These are phyloP conservation scores for Drosophila phalerata DNA, from an alignment of 2,888 invertebrate genomes.

Conservation along the genomic window DNA sequence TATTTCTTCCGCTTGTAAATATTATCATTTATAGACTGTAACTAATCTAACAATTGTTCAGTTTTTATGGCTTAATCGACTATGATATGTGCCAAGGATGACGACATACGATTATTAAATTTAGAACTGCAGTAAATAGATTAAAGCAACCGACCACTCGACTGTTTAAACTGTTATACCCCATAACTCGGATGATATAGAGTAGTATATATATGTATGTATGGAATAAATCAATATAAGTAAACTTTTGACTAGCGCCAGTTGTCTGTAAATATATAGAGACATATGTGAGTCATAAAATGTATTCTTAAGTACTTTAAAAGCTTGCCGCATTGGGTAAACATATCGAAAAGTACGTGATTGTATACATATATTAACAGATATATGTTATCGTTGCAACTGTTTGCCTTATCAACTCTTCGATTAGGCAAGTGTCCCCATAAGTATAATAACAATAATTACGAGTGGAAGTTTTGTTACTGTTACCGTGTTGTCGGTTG, in stretches of 20 bases:
- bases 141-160: constrained; percentile 13
- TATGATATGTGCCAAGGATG: constrained; percentile 25
- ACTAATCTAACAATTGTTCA: constrained; percentile 6
- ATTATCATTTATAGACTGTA: neutral
- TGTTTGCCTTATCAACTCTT: constrained; percentile 53
- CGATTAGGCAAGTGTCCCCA: constrained; percentile 54
- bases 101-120: constrained; percentile 5
- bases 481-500: constrained; percentile 41
- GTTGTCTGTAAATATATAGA: constrained; percentile 27
- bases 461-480: constrained; percentile 24
- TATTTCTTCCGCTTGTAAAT: constrained; percentile 2
- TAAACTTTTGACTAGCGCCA: constrained; percentile 21
- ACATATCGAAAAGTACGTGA: constrained; percentile 54
- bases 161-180: constrained; percentile 10
- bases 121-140: constrained; percentile 14
- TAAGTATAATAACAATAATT: constrained; percentile 45
- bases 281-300: constrained; percentile 50
- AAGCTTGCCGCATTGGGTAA: constrained; percentile 47
- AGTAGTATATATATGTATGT: neutral
- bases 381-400: constrained; percentile 57
- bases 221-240: constrained; percentile 48
- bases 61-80: constrained; percentile 12
- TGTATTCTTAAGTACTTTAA: constrained; percentile 27
- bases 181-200: neutral
- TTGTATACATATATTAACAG: constrained; percentile 1